Percentiles rank a stretch among this genome's conserved stretches.
Evolutionary conservation across 2,888 invertebrate species (phyloP).

Genomic region (Urechis unicinctus): DNA sequence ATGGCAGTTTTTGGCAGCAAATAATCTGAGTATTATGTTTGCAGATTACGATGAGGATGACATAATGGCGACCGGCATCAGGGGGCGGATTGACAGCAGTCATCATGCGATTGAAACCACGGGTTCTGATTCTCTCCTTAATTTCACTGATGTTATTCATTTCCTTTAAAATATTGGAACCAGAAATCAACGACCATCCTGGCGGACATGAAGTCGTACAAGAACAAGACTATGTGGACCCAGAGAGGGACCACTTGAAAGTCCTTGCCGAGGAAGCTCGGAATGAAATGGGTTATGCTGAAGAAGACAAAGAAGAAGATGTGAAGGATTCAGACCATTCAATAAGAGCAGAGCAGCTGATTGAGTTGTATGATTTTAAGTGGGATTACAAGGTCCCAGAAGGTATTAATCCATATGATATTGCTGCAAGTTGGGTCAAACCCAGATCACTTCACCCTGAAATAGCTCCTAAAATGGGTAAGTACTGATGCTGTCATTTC

Average conservation of each 20-base stretch:
- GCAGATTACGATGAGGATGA: too few relatives aligned
- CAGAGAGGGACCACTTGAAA: too few relatives aligned
- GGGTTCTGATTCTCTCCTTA: background rate
- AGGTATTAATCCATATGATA: slow-evolving; percentile 26
- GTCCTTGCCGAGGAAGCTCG: too few relatives aligned
- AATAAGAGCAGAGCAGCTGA: slow-evolving; percentile 1
- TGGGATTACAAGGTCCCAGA: slow-evolving; percentile 4
- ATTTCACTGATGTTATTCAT: background rate
- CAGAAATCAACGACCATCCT: background rate
- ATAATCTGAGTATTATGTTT: too few relatives aligned
- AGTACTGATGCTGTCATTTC: background rate
- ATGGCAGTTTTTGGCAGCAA: too few relatives aligned
- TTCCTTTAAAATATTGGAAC: background rate
- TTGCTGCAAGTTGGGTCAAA: slow-evolving; percentile 42
- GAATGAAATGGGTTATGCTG: background rate
- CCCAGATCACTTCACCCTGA: slow-evolving; percentile 37
- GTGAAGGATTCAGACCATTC: background rate
- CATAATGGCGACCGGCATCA: too few relatives aligned
- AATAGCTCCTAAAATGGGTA: slow-evolving; percentile 25
- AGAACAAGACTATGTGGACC: background rate
- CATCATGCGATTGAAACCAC: background rate
- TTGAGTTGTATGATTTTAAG: slow-evolving; percentile 6
- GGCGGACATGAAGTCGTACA: background rate
- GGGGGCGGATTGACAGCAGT: too few relatives aligned
- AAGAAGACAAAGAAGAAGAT: background rate